Conservation (phyloP, 2,797 vertebrate species). For the Alfaro cultratus region DNA sequence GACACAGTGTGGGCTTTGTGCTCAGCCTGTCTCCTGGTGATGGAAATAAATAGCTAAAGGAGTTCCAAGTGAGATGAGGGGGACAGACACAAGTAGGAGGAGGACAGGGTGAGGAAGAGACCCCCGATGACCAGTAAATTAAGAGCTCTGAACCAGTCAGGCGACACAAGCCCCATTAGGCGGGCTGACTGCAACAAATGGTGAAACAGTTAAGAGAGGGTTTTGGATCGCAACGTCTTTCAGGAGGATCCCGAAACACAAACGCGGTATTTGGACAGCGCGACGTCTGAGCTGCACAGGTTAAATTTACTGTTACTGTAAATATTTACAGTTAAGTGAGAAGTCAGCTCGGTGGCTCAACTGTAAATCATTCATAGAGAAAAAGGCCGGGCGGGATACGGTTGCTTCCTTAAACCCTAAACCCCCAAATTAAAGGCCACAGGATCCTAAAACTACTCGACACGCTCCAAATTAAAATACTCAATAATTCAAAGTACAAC, state of each 20-base stretch:
- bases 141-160: slow-evolving; percentile 47
- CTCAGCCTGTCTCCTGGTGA: slow-evolving; percentile 71
- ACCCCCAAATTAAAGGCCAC: neutral
- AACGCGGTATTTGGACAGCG: slow-evolving; percentile 23
- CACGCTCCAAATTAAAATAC: neutral
- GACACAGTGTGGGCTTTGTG: slow-evolving; percentile 79
- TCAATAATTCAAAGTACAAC: neutral
- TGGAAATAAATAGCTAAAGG: slow-evolving; percentile 77
- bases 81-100: slow-evolving; percentile 49
- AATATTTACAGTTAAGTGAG: neutral
- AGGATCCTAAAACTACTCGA: neutral
- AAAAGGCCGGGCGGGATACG: neutral
- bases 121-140: slow-evolving; percentile 78
- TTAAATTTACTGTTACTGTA: neutral
- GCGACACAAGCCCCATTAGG: slow-evolving; percentile 22
- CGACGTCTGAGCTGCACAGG: neutral
- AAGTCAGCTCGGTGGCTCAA: neutral
- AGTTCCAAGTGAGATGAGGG: slow-evolving; percentile 59
- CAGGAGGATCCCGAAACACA: slow-evolving; percentile 26
- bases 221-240: slow-evolving; percentile 41
- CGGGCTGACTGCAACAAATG: slow-evolving; percentile 48
- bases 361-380: slow-evolving; percentile 3
- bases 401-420: slow-evolving; percentile 1
- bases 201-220: slow-evolving; percentile 54
- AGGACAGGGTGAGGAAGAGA: slow-evolving; percentile 60